phyloP scores from a whole-genome alignment of 2,888 invertebrate genomes.

The Phasia obesa region DNA sequence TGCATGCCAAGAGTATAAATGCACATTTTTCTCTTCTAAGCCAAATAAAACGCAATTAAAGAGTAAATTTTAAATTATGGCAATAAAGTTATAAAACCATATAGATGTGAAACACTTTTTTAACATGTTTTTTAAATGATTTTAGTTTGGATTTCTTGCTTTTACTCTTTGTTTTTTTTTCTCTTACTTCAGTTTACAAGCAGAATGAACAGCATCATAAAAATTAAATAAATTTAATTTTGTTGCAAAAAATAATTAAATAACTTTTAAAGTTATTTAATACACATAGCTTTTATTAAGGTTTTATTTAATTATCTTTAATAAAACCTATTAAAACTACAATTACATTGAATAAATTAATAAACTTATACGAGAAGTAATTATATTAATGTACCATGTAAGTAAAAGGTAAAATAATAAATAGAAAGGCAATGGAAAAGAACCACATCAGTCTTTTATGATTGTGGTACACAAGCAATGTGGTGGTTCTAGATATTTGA shows the following conservation, averaged over 20 bases:
- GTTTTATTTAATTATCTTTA: constrained; percentile 5
- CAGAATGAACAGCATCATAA: constrained; percentile 24
- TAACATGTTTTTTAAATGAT: constrained; percentile 69
- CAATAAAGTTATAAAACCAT: constrained; percentile 74
- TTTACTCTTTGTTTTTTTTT: neutral
- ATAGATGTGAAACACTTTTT: constrained; percentile 77
- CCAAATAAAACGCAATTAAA: constrained; percentile 3
- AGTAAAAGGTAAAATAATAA: neutral
- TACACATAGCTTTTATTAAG: constrained; percentile 46
- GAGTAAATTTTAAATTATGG: constrained; percentile 36
- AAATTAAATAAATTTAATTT: constrained; percentile 48
- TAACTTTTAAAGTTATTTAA: constrained; percentile 23
- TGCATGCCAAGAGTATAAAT: constrained; percentile 1
- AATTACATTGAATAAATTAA: constrained; percentile 21
- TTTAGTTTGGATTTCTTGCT: constrained; percentile 6
- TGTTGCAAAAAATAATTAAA: constrained; percentile 31
- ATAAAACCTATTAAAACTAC: neutral
- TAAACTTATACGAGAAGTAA: no score
- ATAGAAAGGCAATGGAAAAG: no score
- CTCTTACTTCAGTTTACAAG: constrained; percentile 15
- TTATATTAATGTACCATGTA: no score
- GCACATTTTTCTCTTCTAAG: neutral
- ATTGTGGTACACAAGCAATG: no score
- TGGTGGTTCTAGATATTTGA: no score
- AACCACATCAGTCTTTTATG: no score